Conservation (phyloP, 2,888 invertebrate species). For the Morinoia aosen region DNA sequence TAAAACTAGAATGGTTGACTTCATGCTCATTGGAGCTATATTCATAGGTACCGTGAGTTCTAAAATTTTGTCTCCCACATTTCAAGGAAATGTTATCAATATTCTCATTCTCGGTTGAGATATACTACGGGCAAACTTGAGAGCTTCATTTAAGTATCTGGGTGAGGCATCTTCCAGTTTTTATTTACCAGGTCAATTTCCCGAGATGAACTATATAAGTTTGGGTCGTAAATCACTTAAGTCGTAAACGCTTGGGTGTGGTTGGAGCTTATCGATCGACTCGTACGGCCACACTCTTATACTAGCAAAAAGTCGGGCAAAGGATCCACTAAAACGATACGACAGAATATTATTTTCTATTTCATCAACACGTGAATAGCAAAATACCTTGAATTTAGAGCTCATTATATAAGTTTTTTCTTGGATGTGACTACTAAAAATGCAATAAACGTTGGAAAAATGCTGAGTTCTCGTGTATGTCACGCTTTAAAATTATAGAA, state of each 20-base stretch:
- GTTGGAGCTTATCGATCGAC: constrained; percentile 25
- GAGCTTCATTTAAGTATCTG: background rate
- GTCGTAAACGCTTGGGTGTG: constrained; percentile 42
- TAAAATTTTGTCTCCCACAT: background rate
- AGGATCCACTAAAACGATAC: background rate
- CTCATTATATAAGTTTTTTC: background rate
- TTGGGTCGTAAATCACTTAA: background rate
- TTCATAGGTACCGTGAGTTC: background rate
- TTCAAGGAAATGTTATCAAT: too few relatives aligned
- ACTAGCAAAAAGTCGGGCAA: background rate
- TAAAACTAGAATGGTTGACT: too few relatives aligned
- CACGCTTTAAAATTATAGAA: too few relatives aligned
- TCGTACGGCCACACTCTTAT: background rate
- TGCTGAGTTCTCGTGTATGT: too few relatives aligned
- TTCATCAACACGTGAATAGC: background rate
- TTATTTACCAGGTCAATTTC: background rate
- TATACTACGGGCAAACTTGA: background rate
- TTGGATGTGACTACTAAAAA: too few relatives aligned
- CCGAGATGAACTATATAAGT: background rate
- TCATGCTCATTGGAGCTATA: background rate
- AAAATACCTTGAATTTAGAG: background rate
- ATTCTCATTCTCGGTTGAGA: background rate
- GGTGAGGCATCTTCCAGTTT: background rate
- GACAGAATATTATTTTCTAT: background rate
- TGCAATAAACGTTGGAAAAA: too few relatives aligned